Evolutionary conservation across 2,113 vertebrate species (phyloP).

Genomic region (Maccullochella peelii): DNA sequence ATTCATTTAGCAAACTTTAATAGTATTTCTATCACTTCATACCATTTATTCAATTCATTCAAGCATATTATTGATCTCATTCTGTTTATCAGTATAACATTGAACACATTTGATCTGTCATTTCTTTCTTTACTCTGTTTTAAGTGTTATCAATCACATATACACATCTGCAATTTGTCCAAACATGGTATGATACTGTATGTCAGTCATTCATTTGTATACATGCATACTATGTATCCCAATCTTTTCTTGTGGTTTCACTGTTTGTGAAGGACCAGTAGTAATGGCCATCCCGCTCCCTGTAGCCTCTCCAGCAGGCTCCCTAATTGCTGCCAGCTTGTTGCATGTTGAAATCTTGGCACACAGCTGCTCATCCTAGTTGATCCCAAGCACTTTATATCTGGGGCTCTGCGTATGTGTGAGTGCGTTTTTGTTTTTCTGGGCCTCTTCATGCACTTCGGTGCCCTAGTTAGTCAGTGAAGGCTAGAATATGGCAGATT

Average conservation of each 20-base stretch:
- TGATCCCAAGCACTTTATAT: conserved; percentile 57
- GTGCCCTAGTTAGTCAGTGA: conserved; percentile 57
- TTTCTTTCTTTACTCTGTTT: not conserved
- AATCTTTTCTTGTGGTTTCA: not conserved
- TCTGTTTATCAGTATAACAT: not conserved
- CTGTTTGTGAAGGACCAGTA: conserved; percentile 11
- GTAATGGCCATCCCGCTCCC: conserved; percentile 20
- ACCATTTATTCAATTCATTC: not conserved
- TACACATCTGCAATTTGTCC: not conserved
- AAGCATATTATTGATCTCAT: conserved; percentile 9
- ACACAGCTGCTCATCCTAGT: conserved; percentile 64
- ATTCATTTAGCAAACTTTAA: not conserved
- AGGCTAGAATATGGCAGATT: conserved; percentile 30
- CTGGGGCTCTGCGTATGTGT: conserved; percentile 34
- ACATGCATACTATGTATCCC: not conserved
- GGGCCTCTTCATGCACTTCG: conserved; percentile 36
- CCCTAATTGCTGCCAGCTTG: conserved; percentile 62
- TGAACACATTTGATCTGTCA: not conserved
- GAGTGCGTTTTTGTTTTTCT: conserved; percentile 18
- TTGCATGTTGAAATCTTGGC: conserved; percentile 67
- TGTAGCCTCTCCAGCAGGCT: conserved; percentile 46
- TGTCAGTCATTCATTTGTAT: not conserved
- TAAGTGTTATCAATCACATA: not conserved
- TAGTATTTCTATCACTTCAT: not conserved
- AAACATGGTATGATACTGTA: not conserved